phyloP scores from a whole-genome alignment of 2,797 vertebrate genomes.

The Paguma larvata region DNA sequence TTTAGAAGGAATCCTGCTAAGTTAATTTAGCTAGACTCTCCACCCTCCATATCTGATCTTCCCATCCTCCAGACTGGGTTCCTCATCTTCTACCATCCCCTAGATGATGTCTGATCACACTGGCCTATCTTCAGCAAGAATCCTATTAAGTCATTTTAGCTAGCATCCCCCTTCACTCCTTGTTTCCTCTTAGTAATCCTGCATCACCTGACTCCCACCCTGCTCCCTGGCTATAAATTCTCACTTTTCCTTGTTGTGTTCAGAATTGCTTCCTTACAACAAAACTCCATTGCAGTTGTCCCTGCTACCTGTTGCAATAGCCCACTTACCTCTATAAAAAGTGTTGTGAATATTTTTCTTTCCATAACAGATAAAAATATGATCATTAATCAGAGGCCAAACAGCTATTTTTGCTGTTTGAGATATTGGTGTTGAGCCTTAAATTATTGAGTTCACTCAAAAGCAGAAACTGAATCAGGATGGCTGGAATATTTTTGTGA shows the following conservation, averaged over 20 bases:
- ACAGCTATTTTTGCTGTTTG: not conserved
- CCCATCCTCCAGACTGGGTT: no score
- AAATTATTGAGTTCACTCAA: not conserved
- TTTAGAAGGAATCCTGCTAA: not conserved
- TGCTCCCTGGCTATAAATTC: not conserved
- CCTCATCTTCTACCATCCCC: not conserved
- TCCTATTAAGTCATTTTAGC: no score
- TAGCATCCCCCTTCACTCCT: no score
- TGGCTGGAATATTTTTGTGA: not conserved
- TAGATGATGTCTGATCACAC: not conserved
- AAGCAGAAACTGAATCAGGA: slow-evolving; percentile 13
- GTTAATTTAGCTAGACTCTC: not conserved
- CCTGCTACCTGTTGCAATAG: not conserved
- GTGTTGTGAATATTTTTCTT: not conserved
- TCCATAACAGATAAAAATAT: slow-evolving; percentile 3
- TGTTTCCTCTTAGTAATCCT: no score
- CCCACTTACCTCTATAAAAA: not conserved
- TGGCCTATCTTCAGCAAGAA: no score
- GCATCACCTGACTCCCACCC: no score
- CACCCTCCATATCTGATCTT: not conserved
- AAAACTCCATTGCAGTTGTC: not conserved
- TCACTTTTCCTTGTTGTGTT: not conserved
- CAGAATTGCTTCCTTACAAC: not conserved
- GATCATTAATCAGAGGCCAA: not conserved
- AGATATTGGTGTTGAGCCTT: not conserved